Evolutionary conservation across 2,888 invertebrate species (phyloP), one percentile per base, ranked within the genome.

Genomic region (Agrochola macilenta): DNA sequence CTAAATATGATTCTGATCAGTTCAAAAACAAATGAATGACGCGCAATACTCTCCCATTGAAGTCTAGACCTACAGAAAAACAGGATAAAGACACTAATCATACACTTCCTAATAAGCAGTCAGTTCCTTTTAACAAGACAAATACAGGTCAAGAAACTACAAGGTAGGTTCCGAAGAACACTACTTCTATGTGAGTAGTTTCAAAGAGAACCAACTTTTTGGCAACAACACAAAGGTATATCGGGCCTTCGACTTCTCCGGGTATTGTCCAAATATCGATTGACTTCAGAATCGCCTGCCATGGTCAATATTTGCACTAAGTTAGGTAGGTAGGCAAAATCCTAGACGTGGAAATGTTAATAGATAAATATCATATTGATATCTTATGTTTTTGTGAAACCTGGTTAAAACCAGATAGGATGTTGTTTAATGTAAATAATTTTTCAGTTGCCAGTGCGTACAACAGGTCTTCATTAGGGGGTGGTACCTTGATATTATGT

Each of bases 31-130:
- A 46, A 46, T 43, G 0, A 46, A 66, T 20, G 46, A 1, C 7
- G 26, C 12, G 20, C 20, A 11, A 66, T 12, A 23, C 12, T 23
- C 20, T 49, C 8, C 49, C 20, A 49, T 52, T 2, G 49, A 14
- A 30, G 23, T 66, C 52, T 52, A 49, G 23, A 65, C 23, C 23
- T 39, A 69, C 35, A 52, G 5, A 46, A 81, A 73, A 73, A 81
- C 74, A 81, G 77, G 61, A 77, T 35, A 52, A 43, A 60, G 43
- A 30, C 49, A 30, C 82, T 78, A 79, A 79, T 79, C 26, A 76
- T 46, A n/a, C n/a, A 60, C 58, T 75, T 82, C 78, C 78, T 79
- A 60, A 79, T 76, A 66, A 79, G 43, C 26, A 58, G 17, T 14
- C 46, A 49, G 23, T 23, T 49, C 11, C 7, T 20, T 1, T 14